Evolutionary conservation across 35 echinoderm and acorn worm species (phyloP).

Genomic region (Ptychodera flava): DNA sequence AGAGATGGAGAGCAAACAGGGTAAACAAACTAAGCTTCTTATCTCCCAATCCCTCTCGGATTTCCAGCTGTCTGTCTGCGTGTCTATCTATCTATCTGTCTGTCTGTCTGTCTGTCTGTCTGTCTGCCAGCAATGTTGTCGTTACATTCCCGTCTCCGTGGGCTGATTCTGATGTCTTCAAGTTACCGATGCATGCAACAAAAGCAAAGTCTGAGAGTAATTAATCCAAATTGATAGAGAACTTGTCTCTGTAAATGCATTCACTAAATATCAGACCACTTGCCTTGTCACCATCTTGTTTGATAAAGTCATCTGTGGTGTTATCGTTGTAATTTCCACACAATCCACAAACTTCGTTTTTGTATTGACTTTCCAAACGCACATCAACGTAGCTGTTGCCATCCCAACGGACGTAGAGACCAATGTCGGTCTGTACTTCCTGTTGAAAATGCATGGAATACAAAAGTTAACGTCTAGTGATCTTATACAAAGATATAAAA

Average conservation of each 20-base stretch:
- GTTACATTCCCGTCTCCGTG: too few species aligned
- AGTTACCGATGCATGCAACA: too few species aligned
- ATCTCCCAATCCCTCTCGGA: too few species aligned
- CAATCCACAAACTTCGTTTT: conserved; percentile 61
- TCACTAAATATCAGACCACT: not conserved
- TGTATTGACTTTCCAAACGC: conserved; percentile 26
- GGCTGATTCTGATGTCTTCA: too few species aligned
- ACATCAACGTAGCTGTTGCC: conserved; percentile 73
- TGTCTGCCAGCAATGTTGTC: too few species aligned
- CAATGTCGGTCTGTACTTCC: conserved; percentile 73
- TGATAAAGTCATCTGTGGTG: conserved; percentile 65
- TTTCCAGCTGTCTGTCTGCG: too few species aligned
- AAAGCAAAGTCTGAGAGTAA: too few species aligned
- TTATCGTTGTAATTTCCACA: conserved; percentile 90
- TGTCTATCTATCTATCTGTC: too few species aligned
- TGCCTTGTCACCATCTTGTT: conserved; percentile 39
- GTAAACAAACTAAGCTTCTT: too few species aligned
- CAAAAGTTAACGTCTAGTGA: not conserved
- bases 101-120: too few species aligned
- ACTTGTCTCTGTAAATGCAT: not conserved
- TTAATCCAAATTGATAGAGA: too few species aligned
- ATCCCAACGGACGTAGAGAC: conserved; percentile 87
- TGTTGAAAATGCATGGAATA: conserved; percentile 12
- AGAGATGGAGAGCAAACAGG: too few species aligned
- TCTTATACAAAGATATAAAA: not conserved